Base-by-base conservation (phyloP, 2,888 invertebrate genomes). In the Acronicta leporina region DNA sequence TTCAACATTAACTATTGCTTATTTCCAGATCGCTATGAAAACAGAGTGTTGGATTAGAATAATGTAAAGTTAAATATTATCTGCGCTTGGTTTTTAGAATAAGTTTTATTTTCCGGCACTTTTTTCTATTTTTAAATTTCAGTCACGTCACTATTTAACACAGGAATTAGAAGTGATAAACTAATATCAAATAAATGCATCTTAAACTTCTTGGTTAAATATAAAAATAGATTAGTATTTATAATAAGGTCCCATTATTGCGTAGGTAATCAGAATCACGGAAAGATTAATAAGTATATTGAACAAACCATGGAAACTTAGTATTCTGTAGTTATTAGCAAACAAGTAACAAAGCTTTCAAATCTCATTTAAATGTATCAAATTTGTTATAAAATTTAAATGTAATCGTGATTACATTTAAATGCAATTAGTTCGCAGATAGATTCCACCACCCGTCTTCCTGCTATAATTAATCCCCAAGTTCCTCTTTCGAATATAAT, bases 401-500 rank as follows among this genome's bases (percentile, higher is more conserved):
- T n/a, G n/a, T n/a, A n/a, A n/a, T 50, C 15, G 42, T 44, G 50
- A 57, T 48, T 35, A 16, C 51, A 49, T 44, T 45, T 33, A 57
- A 51, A 65, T 49, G 47, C 15, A 20, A 43, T 43, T 43, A 16
- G 43, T 43, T 13, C 10, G 30, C 30, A 13, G 41, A 14, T 15
- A 41, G 25, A 14, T 15, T 7, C 41, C 13, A 27, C 33, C 7
- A 14, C 16, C 42, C 38, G 68, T 56, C 73, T 73, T 55, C 63
- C 63, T 73, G 54, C 50, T 62, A 55, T 50, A 9, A 56, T 62
- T 50, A 53, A 73, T 60, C 41, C 46, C 4, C 35, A 50, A 41
- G 63, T 50, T 52, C 69, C 55, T 73, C 55, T 46, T 68, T 68
- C n/a, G 52, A 68, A 62, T 73, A 45, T 56, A 62, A 73, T 73